Base-by-base conservation (phyloP, 2,113 vertebrate species). In the Prochilodus magdalenae region DNA sequence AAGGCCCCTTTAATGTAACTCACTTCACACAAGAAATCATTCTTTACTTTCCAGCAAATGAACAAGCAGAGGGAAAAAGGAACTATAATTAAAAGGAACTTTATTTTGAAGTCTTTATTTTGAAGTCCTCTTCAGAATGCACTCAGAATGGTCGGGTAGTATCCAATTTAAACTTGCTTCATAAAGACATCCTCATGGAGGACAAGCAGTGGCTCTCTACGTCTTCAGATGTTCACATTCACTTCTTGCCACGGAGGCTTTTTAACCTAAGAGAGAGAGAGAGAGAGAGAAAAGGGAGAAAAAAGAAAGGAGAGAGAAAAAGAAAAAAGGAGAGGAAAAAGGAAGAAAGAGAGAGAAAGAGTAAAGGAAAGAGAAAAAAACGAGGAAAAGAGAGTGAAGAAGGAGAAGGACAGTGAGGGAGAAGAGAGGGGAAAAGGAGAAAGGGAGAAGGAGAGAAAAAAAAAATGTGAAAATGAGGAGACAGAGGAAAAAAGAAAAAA, bases 231-330 rank as follows among this genome's bases (percentile, higher is more conserved):
- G 4, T 59, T 53, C 63, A 65, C 53, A 44, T 24, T 73, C 62
- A 60, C 65, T 87, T 86, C 65, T 84, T 83, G 26, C 67, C 80
- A 71, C 63, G 40, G 1, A 89, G 57, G 44, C 40, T 78, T 83
- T 89, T 89, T 14, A 90, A 80, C 83, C 89, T 90, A 71, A 51
- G 40, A 66, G 75, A 63, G 75, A 47, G 75, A 77, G 59, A 65
- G 79, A 47, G 22, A 0, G 15, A 44, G 44, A 67, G 67, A 63
- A 47, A 63, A 18, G 40, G 66, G 57, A 4, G 73, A 22, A 71
- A 15, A 66, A 12, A 40, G 20, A 60, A 18, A 16, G 22, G 20
- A 5, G 13, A 11, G 13, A 11, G 13, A 11, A 49, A 10, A 49
- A 11, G 13, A 11, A 49, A 11, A 49, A 11, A 49, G 44, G 13